A percentile compares a stretch with the other conserved stretches of the same genome.
These are phyloP conservation scores for Sebastes kiyomatsui DNA, from an alignment of 2,797 vertebrate species.

Conservation along the genomic window DNA sequence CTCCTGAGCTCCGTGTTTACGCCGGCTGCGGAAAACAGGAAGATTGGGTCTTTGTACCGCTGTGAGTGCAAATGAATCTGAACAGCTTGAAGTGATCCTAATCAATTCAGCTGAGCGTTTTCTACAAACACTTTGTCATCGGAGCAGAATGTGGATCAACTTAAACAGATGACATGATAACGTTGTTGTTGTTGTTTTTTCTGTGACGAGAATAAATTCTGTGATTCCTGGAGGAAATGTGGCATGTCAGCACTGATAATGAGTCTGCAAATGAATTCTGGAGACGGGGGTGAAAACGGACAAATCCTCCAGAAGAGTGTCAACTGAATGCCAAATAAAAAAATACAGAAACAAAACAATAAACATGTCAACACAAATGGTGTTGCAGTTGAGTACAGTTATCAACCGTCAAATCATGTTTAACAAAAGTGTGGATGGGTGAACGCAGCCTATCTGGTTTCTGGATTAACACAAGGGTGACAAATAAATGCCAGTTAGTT, in stretches of 20 bases:
- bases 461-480: neutral
- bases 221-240: neutral
- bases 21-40: neutral
- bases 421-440: neutral
- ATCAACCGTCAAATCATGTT: neutral
- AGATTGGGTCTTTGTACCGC: neutral
- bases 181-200: neutral
- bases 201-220: neutral
- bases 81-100: conserved; percentile 33
- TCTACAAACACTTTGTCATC: neutral
- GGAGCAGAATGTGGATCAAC: neutral
- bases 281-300: neutral
- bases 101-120: conserved; percentile 31
- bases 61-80: conserved; percentile 29
- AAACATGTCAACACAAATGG: neutral
- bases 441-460: neutral
- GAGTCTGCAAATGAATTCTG: neutral
- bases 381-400: neutral
- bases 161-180: neutral
- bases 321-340: neutral
- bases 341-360: neutral
- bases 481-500: neutral
- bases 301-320: neutral
- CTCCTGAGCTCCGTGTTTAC: conserved; percentile 15
- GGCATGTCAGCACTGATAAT: neutral